Conservation (phyloP, 1,140 invertebrate genomes). For the Laodelphax striatellus region DNA sequence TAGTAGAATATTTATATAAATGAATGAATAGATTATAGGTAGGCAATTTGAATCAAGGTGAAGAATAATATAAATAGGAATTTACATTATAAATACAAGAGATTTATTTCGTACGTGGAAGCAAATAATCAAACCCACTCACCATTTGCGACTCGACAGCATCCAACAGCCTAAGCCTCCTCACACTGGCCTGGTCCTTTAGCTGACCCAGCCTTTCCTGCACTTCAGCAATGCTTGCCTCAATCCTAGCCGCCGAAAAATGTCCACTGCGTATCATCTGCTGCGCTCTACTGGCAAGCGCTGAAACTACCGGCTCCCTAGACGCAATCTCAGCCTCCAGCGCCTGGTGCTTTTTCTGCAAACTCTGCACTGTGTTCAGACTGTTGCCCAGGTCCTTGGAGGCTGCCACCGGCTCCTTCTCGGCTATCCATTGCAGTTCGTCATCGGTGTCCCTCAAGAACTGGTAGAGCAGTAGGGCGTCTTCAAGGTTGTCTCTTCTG, state of each 20-base stretch:
- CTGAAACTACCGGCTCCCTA: constrained; percentile 67
- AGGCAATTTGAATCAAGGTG: too few relatives aligned
- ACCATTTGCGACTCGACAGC: constrained; percentile 77
- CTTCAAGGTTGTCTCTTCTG: constrained; percentile 77
- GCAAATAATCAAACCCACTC: constrained; percentile 21
- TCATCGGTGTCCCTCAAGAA: constrained; percentile 78
- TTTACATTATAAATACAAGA: neutral
- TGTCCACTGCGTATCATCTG: constrained; percentile 74
- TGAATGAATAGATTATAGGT: too few relatives aligned
- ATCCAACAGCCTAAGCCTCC: constrained; percentile 60
- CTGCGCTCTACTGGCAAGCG: constrained; percentile 54
- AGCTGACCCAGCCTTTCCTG: constrained; percentile 50
- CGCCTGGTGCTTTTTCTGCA: constrained; percentile 92
- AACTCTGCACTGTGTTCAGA: constrained; percentile 82
- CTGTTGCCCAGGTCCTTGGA: constrained; percentile 66
- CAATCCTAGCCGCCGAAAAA: constrained; percentile 63
- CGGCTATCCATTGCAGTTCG: constrained; percentile 70
- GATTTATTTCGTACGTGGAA: too few relatives aligned
- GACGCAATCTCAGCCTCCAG: constrained; percentile 72
- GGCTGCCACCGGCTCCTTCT: constrained; percentile 73
- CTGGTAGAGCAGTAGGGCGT: constrained; percentile 72
- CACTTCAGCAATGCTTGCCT: constrained; percentile 48
- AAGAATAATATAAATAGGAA: too few relatives aligned
- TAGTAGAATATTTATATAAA: too few relatives aligned
- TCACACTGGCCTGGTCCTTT: constrained; percentile 55